Conservation (phyloP, 2,113 vertebrate species). For the Odontophorus gujanensis region DNA sequence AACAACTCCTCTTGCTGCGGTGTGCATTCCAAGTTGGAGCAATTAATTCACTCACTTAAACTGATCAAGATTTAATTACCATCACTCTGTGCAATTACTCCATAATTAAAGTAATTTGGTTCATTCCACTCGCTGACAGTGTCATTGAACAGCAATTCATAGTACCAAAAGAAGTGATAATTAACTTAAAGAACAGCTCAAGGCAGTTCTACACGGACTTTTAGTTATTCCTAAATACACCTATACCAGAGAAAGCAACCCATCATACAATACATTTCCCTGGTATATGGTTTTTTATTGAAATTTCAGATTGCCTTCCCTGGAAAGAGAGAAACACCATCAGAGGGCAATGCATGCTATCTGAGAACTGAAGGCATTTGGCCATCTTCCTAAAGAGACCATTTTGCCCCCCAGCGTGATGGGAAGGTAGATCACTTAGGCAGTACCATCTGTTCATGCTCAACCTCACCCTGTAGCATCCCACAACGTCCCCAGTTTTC, state of each 20-base stretch:
- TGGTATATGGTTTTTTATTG: not conserved
- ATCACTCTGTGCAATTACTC: constrained; percentile 95
- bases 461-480: not conserved
- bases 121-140: constrained; percentile 91
- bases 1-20: constrained; percentile 82
- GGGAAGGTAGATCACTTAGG: not conserved
- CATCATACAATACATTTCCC: not conserved
- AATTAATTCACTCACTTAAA: constrained; percentile 98
- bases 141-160: constrained; percentile 88
- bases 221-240: constrained; percentile 73
- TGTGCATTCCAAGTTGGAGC: constrained; percentile 91
- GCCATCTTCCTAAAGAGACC: not conserved
- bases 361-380: not conserved
- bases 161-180: constrained; percentile 85
- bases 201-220: constrained; percentile 77
- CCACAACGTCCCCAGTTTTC: not conserved
- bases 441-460: not conserved
- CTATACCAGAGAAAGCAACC: constrained; percentile 26
- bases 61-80: constrained; percentile 99
- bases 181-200: constrained; percentile 86
- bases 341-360: not conserved
- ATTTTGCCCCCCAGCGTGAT: not conserved
- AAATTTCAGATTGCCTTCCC: not conserved
- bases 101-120: constrained; percentile 99
- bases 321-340: not conserved